Conservation (phyloP, 2,888 invertebrate genomes). For the Cantharis nigra region DNA sequence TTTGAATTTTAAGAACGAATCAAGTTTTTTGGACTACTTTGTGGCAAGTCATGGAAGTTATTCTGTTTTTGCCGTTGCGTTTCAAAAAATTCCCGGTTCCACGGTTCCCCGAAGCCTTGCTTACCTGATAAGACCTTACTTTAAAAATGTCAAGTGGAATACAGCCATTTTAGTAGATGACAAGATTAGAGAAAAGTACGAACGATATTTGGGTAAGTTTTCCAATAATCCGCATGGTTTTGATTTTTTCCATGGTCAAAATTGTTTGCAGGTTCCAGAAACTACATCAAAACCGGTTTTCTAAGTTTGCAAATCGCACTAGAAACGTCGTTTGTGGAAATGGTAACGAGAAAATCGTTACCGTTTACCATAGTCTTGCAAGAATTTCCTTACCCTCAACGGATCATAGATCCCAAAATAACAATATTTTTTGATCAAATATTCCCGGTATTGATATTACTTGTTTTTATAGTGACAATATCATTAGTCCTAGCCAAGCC, state of each 20-base stretch:
- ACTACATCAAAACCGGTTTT: constrained; percentile 58
- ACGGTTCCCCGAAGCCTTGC: constrained; percentile 35
- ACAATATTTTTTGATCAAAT: constrained; percentile 45
- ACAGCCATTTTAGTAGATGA: constrained; percentile 29
- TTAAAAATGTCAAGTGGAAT: constrained; percentile 37
- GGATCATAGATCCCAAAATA: constrained; percentile 45
- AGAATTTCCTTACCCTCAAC: constrained; percentile 62
- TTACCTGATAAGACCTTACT: constrained; percentile 44
- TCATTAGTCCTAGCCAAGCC: constrained; percentile 61
- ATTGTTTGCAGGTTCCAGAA: constrained; percentile 49
- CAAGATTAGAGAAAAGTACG: background rate
- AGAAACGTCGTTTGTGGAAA: constrained; percentile 61
- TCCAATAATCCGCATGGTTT: background rate
- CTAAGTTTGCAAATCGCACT: constrained; percentile 64
- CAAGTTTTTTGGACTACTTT: constrained; percentile 40
- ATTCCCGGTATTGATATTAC: constrained; percentile 53
- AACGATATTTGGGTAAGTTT: background rate
- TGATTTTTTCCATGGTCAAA: no score
- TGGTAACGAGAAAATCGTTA: constrained; percentile 27
- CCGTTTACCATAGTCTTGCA: constrained; percentile 52
- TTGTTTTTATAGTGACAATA: constrained; percentile 54
- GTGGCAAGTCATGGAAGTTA: constrained; percentile 27
- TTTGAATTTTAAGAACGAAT: constrained; percentile 39
- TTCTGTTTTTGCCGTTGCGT: constrained; percentile 41
- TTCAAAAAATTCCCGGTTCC: constrained; percentile 32